Evolutionary conservation across 1,140 invertebrate genomes (phyloP).

Genomic region (Zaprionus kolodkinae): DNA sequence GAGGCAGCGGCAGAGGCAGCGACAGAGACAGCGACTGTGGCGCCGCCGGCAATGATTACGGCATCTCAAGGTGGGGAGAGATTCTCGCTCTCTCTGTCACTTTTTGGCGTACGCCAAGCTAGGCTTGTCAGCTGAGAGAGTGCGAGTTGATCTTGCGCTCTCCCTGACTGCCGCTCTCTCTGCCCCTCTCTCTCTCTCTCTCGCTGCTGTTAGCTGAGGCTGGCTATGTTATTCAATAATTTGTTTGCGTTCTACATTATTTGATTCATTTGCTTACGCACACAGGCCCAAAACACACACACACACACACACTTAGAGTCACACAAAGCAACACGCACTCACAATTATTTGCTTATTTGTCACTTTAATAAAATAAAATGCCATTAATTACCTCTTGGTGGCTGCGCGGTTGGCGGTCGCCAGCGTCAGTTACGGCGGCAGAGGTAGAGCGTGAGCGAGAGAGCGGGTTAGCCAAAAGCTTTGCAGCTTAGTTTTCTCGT

Average conservation of each 20-base stretch:
- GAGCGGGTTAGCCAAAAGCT: conserved; percentile 36
- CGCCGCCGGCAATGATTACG: conserved; percentile 41
- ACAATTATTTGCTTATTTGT: conserved; percentile 60
- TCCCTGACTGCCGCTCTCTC: conserved; percentile 3
- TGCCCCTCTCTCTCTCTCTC: neutral
- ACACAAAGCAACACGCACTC: conserved; percentile 27
- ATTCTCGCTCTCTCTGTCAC: neutral
- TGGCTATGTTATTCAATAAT: conserved; percentile 69
- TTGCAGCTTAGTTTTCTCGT: conserved; percentile 19
- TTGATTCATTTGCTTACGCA: conserved; percentile 67
- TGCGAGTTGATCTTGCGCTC: neutral
- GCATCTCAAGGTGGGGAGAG: conserved; percentile 28
- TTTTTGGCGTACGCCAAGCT: conserved; percentile 15
- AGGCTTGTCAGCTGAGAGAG: conserved; percentile 15
- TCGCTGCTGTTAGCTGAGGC: conserved; percentile 1
- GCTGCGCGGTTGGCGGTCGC: conserved; percentile 15
- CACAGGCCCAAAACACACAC: conserved; percentile 19
- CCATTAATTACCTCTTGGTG: conserved; percentile 68
- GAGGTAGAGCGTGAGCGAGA: neutral
- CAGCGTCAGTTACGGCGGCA: neutral
- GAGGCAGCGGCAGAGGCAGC: neutral
- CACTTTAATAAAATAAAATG: conserved; percentile 75
- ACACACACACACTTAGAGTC: conserved; percentile 26
- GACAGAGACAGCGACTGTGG: neutral
- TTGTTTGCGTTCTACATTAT: conserved; percentile 74